Evolutionary conservation across 1,140 invertebrate species (phyloP).

Genomic region (Plodia interpunctella): DNA sequence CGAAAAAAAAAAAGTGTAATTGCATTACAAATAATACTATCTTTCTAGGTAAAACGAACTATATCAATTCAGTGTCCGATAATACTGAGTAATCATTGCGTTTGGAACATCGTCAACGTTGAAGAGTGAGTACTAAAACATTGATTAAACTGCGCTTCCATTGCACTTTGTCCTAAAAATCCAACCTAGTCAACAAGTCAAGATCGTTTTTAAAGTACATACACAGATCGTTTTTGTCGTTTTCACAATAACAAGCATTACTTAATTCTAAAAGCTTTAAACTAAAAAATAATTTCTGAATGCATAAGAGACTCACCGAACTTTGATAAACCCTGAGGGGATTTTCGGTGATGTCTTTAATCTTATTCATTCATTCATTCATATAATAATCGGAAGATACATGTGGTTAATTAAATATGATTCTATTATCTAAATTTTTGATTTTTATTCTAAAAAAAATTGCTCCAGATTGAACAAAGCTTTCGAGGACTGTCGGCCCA

Average conservation of each 20-base stretch:
- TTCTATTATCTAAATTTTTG: neutral
- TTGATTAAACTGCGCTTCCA: neutral
- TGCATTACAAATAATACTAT: neutral
- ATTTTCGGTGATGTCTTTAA: too few species aligned
- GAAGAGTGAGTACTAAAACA: constrained; percentile 61
- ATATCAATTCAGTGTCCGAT: constrained; percentile 60
- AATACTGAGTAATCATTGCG: constrained; percentile 63
- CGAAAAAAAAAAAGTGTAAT: too few species aligned
- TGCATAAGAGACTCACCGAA: too few species aligned
- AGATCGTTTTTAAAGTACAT: neutral
- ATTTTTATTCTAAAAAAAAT: neutral
- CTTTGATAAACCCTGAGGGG: too few species aligned
- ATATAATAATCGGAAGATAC: too few species aligned
- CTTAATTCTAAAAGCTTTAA: too few species aligned
- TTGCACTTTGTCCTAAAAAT: too few species aligned
- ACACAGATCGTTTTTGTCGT: too few species aligned
- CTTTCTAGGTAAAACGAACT: constrained; percentile 56
- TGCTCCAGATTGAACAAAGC: constrained; percentile 58
- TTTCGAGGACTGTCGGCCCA: constrained; percentile 49
- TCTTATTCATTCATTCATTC: too few species aligned
- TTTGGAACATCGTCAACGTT: constrained; percentile 68
- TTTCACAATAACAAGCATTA: too few species aligned
- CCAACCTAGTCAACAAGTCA: neutral
- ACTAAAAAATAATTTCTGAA: too few species aligned
- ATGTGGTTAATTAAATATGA: too few species aligned